phyloP scores from a whole-genome alignment of 2,888 invertebrate species.

The Rhopalosiphum nymphaeae region DNA sequence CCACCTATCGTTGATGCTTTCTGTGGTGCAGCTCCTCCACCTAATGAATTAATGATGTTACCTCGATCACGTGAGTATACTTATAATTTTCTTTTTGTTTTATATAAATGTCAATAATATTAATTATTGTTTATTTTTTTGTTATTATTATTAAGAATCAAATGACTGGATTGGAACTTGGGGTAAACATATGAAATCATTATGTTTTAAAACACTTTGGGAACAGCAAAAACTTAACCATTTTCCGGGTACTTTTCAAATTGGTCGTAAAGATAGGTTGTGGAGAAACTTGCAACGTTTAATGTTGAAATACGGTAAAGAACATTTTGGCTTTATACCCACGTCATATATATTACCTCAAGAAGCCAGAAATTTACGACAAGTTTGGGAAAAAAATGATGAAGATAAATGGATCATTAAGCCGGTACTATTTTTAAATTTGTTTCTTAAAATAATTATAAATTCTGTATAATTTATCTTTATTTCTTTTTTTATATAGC shows the following conservation, averaged over 20 bases:
- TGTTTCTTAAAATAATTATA: not conserved
- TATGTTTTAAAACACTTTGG: constrained; percentile 85
- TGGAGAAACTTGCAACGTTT: constrained; percentile 85
- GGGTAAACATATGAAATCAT: constrained; percentile 97
- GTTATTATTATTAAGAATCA: constrained; percentile 76
- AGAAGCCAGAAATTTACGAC: constrained; percentile 83
- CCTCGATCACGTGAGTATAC: not conserved
- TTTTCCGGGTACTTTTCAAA: constrained; percentile 97
- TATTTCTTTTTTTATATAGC: constrained; percentile 73
- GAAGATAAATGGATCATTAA: constrained; percentile 96
- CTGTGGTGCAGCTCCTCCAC: not conserved
- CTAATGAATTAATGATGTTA: constrained; percentile 48
- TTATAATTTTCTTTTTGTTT: not conserved
- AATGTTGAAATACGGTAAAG: constrained; percentile 75
- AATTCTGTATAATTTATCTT: too few species aligned
- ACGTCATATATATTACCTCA: constrained; percentile 92
- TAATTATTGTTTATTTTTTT: not conserved
- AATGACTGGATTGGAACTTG: constrained; percentile 95
- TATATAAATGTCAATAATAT: not conserved
- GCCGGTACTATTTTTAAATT: constrained; percentile 76
- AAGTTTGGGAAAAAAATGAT: constrained; percentile 86
- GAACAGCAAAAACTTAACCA: constrained; percentile 97
- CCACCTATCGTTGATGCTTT: constrained; percentile 10
- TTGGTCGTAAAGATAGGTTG: constrained; percentile 95
- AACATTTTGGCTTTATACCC: constrained; percentile 92